These are phyloP conservation scores for Hydrolagus colliei DNA, from an alignment of 2,797 vertebrate species.

Conservation along the genomic window DNA sequence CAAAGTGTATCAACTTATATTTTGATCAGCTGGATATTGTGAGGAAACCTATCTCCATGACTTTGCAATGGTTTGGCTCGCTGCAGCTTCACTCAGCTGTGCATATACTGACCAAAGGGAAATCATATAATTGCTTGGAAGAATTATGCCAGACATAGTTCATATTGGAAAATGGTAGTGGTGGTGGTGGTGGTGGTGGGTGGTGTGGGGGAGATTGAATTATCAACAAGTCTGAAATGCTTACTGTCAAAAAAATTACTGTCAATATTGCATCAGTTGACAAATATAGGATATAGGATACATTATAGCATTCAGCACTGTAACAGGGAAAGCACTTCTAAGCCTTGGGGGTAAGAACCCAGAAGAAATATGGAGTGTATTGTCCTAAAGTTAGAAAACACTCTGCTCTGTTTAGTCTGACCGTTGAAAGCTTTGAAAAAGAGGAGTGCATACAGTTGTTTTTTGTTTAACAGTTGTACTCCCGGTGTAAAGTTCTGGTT, in stretches of 20 bases:
- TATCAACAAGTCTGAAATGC: conserved; percentile 7
- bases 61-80: not conserved
- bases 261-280: not conserved
- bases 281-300: too few relatives aligned
- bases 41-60: too few relatives aligned
- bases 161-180: not conserved
- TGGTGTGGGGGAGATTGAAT: not conserved
- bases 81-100: not conserved
- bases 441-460: too few relatives aligned
- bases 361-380: not conserved
- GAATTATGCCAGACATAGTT: not conserved
- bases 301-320: not conserved
- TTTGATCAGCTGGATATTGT: too few relatives aligned
- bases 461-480: too few relatives aligned
- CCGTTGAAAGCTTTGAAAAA: too few relatives aligned
- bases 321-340: not conserved
- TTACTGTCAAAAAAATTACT: not conserved
- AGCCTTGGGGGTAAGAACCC: not conserved
- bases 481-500: too few relatives aligned
- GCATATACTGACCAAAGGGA: not conserved
- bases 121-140: not conserved
- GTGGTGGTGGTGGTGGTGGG: not conserved
- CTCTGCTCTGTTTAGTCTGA: too few relatives aligned
- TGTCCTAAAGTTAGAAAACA: not conserved
- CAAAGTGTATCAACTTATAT: too few relatives aligned